Percentiles rank a stretch among this genome's conserved stretches.
These are phyloP conservation scores for Pseudorectes ferrugineus DNA, from an alignment of 2,113 vertebrate genomes.

Conservation along the genomic window DNA sequence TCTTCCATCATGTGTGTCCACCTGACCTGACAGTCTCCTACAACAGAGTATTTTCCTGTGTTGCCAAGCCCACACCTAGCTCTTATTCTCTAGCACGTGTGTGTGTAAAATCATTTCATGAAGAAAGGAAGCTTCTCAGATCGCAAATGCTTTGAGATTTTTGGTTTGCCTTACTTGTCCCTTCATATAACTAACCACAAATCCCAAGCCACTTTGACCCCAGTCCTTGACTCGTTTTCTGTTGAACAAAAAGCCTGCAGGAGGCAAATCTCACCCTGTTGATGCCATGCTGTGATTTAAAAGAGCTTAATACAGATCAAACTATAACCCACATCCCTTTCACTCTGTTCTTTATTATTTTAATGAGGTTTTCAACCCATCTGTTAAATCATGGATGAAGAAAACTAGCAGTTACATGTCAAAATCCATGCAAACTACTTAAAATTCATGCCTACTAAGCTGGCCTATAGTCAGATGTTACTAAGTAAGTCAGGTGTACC, in stretches of 20 bases:
- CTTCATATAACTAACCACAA: background rate
- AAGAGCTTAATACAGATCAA: background rate
- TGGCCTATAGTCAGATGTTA: conserved; percentile 12
- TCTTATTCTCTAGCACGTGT: background rate
- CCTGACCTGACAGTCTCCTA: background rate
- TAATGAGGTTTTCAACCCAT: conserved; percentile 4
- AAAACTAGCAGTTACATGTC: conserved; percentile 27
- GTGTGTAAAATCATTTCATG: background rate
- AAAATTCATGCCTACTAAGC: conserved; percentile 36
- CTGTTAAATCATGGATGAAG: conserved; percentile 33
- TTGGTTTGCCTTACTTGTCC: background rate
- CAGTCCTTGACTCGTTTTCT: background rate
- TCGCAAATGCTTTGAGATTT: background rate
- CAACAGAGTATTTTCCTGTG: background rate
- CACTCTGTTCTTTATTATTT: conserved; percentile 14
- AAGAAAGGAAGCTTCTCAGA: background rate
- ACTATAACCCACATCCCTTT: background rate
- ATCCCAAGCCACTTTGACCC: background rate
- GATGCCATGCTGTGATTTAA: background rate
- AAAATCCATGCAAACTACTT: conserved; percentile 39
- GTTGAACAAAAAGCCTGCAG: background rate
- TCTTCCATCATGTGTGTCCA: background rate
- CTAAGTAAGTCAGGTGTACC: conserved; percentile 2
- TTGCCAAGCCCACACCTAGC: background rate
- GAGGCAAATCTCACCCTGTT: background rate